Percentiles rank a stretch among this genome's conserved stretches.
Evolutionary conservation across 2,888 invertebrate species (phyloP).

Genomic region (Spialia ferax): DNA sequence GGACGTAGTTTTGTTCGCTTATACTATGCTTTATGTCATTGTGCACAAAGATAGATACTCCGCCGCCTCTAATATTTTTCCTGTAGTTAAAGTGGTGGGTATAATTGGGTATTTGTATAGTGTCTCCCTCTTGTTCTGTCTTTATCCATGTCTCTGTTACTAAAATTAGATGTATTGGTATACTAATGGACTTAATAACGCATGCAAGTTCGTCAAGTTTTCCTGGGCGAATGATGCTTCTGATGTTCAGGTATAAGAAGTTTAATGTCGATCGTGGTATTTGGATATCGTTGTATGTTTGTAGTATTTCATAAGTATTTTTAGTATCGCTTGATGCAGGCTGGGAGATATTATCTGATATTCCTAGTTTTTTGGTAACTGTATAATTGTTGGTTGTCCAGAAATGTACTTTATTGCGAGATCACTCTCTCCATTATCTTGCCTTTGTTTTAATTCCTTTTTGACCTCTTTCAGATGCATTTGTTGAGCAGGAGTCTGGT

Average conservation of each 20-base stretch:
- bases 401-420: neutral
- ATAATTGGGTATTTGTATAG: neutral
- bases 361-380: neutral
- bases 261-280: neutral
- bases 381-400: conserved; percentile 1
- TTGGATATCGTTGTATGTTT: neutral
- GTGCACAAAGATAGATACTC: neutral
- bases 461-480: neutral
- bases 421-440: neutral
- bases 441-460: neutral
- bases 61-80: neutral
- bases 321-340: neutral
- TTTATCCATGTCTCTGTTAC: neutral
- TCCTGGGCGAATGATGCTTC: neutral
- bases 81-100: neutral
- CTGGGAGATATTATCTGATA: neutral
- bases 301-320: conserved; percentile 3
- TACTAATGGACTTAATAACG: neutral
- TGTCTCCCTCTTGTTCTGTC: neutral
- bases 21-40: neutral
- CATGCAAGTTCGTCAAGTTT: neutral
- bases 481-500: neutral
- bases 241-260: neutral
- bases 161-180: neutral
- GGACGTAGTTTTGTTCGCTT: neutral